Base-by-base conservation (phyloP, 2,888 invertebrate species). In the Galeruca laticollis region DNA sequence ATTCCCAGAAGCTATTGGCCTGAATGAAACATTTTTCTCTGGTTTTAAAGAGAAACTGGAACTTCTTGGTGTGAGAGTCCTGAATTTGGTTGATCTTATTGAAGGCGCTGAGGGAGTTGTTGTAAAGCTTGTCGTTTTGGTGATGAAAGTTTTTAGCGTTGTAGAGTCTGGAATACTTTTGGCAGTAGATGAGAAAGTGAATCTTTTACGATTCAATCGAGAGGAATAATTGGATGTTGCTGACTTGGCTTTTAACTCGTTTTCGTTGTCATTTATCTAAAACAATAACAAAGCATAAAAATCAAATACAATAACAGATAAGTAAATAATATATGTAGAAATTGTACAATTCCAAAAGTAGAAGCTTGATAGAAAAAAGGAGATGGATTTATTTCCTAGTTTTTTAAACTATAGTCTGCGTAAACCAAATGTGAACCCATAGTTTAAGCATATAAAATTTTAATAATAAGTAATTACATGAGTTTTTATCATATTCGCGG, bases 231-330 rank as follows among this genome's bases (percentile, higher is more conserved):
- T 67, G n/a, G 78, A 64, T 43, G 69, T 31, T 1, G 71, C 37
- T 6, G 72, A 20, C 74, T 77, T 79, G 2, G 80, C 77, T 2
- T 74, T 76, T 47, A 82, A 47, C 70, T 81, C 81, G 60, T 82
- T 82, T 26, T 81, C 81, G 21, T 69, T 74, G 11, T 80, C 78
- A 37, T 79, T 78, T 8, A 75, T 66, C 78, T 80, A 69, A 51
- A 76, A 76, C n/a, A 60, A 49, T 43, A 43, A 26, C 0, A 26
- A 1, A 26, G 6, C 3, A 6, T 26, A 6, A 26, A 26, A 26
- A n/a, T n/a, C n/a, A n/a, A n/a, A n/a, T n/a, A n/a, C n/a, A n/a
- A 6, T 43, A 43, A 43, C 13, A 11, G 13, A 15, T 13, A 43
- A 43, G 2, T 43, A 56, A 69, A 68, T 2, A 57, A 70, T 51